Evolutionary conservation across 2,113 vertebrate genomes (phyloP), one percentile per base, ranked within the genome.

Genomic region (Forbesichthys agassizii): DNA sequence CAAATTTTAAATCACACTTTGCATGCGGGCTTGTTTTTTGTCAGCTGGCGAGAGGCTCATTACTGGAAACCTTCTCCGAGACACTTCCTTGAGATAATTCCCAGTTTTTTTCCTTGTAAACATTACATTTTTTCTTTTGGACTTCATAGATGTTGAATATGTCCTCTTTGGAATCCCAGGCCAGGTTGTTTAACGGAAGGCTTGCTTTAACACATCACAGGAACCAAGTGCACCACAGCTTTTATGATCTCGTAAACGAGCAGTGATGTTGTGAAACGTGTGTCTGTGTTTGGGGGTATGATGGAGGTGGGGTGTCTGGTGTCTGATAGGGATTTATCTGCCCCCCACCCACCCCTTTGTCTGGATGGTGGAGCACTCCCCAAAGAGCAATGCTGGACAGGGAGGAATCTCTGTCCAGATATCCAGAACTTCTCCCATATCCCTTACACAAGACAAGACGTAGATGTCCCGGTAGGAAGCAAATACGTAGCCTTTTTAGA

Each of bases 171-270:
- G 79, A 89, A 87, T 88, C 83, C 75, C 74, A 73, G 73, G 80
- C 61, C 36, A 42, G 16, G 84, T 85, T 88, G 88, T 92, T 91
- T 92, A 92, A 93, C 69, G 80, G 88, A 88, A 89, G 80, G 84
- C 83, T 89, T 85, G 84, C 85, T 89, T 91, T 92, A 91, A 91
- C 86, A 81, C 86, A 84, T 90, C 88, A 74, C 91, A 92, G 86
- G 90, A 85, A 89, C 89, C 84, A 86, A 92, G 86, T 75, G 59
- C 83, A 74, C 84, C 86, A 84, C 84, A 78, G 93, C 89, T 92
- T 92, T 93, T 92, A 92, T 91, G 90, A 88, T 91, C 90, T 93
- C 84, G 85, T 93, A 92, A 93, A 93, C 79, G 88, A 91, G 88
- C 87, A 89, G 86, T 56, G 84, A 91, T 91, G 87, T 91, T 90